Evolutionary conservation across 2,797 vertebrate genomes (phyloP), one percentile per base, ranked within the genome.

Genomic region (Pipistrellus pygmaeus): DNA sequence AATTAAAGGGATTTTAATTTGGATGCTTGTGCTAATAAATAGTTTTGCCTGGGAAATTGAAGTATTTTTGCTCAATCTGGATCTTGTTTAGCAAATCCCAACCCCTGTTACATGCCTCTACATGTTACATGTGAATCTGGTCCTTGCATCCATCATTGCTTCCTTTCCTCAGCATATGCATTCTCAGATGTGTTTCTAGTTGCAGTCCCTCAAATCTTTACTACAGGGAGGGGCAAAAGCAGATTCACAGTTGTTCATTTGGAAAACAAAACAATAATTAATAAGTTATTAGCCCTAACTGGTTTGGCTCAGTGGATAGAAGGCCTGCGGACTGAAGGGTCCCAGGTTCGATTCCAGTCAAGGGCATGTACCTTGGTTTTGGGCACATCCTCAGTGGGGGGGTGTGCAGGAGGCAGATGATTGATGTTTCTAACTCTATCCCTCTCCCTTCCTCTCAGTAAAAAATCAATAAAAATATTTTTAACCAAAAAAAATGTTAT

Each of bases 11-110:
- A 48, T 91, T 76, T 73, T 77, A 68, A 78, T 84, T 71, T 69
- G 55, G 35, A 73, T 89, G 51, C 77, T 76, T 81, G 2, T 82
- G 69, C 55, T 87, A 75, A 71, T 72, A 12, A 88, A 53, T n/a
- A 27, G 17, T 77, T 95, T 89, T 86, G 15, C 72, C 81, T 90
- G 11, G 64, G 30, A 83, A 81, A 55, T 32, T 90, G 20, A 88
- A 85, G 14, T 78, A 51, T 84, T 72, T 91, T 95, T 72, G 80
- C 25, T 92, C 73, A 41, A 0, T 80, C 57, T 76, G 53, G 15
- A 46, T 88, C 71, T 88, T 86, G 25, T 93, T 82, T 68, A 90
- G 25, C 55, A 91, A 86, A 87, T 88, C 57, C 32, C 10, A 72
- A 11, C 35, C 20, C 18, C 46, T 51, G 20, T 69, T 77, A 77